phyloP scores from a whole-genome alignment of 2,113 vertebrate species.

The Xerus inauris region DNA sequence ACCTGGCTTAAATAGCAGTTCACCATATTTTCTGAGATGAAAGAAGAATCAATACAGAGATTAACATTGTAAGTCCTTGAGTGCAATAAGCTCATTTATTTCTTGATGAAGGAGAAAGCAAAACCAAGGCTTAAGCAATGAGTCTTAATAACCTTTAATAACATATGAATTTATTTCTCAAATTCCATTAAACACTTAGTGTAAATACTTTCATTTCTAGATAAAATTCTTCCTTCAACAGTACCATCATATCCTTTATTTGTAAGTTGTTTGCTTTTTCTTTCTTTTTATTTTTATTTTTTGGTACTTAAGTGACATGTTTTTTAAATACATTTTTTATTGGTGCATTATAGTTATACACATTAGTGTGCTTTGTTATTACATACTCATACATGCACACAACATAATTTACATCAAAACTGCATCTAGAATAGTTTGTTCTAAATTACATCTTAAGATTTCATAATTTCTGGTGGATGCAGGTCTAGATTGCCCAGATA shows the following conservation, averaged over 20 bases:
- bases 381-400: too few relatives aligned
- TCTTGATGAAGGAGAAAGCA: not conserved
- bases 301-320: too few relatives aligned
- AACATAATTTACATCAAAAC: not conserved
- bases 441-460: not conserved
- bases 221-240: not conserved
- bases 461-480: not conserved
- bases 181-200: constrained; percentile 28
- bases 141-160: not conserved
- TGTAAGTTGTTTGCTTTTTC: not conserved
- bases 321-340: too few relatives aligned
- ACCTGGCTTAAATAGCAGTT: not conserved
- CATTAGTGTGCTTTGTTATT: too few relatives aligned
- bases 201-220: constrained; percentile 48
- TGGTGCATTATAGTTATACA: too few relatives aligned
- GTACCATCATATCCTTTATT: not conserved
- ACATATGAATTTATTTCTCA: not conserved
- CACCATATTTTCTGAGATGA: not conserved
- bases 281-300: too few relatives aligned
- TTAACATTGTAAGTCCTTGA: not conserved
- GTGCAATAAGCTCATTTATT: not conserved
- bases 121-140: not conserved
- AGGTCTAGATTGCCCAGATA: not conserved
- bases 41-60: not conserved
- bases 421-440: not conserved